phyloP scores from a whole-genome alignment of 2,113 vertebrate species.

The Chamaetylas fuelleborni region DNA sequence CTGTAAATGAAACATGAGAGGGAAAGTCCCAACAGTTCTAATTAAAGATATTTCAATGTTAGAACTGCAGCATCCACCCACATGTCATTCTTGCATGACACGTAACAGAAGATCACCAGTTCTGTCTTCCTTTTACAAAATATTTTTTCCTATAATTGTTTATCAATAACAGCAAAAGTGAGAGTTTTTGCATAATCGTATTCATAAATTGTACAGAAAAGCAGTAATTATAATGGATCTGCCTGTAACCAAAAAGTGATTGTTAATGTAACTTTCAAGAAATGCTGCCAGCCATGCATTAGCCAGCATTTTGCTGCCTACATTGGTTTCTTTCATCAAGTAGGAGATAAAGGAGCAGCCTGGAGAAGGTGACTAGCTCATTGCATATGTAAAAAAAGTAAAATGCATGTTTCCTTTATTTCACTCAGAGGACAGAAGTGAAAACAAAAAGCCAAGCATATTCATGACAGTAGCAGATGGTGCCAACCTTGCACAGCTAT shows the following conservation, averaged over 20 bases:
- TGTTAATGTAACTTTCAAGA: not conserved
- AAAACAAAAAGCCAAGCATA: constrained; percentile 64
- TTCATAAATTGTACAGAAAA: not conserved
- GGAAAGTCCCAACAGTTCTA: constrained; percentile 42
- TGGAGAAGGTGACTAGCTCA: constrained; percentile 28
- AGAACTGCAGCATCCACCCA: constrained; percentile 38
- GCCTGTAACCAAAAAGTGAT: not conserved
- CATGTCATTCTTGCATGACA: constrained; percentile 36
- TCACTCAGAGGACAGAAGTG: constrained; percentile 55
- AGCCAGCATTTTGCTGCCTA: not conserved
- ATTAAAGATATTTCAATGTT: constrained; percentile 2
- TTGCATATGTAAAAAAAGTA: constrained; percentile 31
- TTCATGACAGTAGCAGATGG: constrained; percentile 39
- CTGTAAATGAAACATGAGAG: not conserved
- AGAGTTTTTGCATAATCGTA: not conserved
- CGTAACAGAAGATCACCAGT: constrained; percentile 33
- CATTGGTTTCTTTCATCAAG: not conserved
- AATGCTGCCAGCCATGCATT: not conserved
- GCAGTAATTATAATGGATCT: not conserved
- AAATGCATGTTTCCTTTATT: constrained; percentile 48
- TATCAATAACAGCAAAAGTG: constrained; percentile 13
- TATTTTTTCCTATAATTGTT: constrained; percentile 9
- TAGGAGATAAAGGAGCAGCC: not conserved
- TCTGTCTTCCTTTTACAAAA: constrained; percentile 14
- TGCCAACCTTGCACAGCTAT: constrained; percentile 29